Conservation (phyloP, 2,113 vertebrate species). For the Calypte anna region DNA sequence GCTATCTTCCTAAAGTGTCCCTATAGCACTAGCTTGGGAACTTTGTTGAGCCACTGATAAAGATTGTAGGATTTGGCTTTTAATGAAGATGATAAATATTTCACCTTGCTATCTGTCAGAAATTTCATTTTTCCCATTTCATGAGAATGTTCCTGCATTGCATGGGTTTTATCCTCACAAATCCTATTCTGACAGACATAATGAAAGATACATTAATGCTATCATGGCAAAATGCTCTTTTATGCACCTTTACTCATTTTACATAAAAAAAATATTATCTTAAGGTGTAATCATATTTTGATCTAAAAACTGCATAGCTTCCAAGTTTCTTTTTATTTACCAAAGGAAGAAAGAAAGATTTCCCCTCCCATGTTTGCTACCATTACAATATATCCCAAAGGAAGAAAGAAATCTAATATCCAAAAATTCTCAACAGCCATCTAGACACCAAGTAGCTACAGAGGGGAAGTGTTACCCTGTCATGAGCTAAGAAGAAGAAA, state of each 20-base stretch:
- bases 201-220: not conserved
- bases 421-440: not conserved
- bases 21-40: not conserved
- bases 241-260: not conserved
- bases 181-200: conserved; percentile 1
- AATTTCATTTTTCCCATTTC: not conserved
- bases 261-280: not conserved
- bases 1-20: not conserved
- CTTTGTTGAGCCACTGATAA: not conserved
- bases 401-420: not conserved
- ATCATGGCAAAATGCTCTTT: conserved; percentile 9
- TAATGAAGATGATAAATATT: not conserved
- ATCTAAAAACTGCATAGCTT: not conserved
- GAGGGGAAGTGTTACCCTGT: not conserved
- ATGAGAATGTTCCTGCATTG: not conserved
- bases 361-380: not conserved
- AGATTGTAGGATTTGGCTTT: not conserved
- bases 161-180: not conserved
- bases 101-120: not conserved
- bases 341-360: not conserved
- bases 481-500: not conserved
- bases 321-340: not conserved
- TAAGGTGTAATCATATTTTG: not conserved
- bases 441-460: not conserved
- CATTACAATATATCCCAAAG: not conserved